These are phyloP conservation scores for Anguilla rostrata DNA, from an alignment of 2,113 vertebrate species.

Conservation along the genomic window DNA sequence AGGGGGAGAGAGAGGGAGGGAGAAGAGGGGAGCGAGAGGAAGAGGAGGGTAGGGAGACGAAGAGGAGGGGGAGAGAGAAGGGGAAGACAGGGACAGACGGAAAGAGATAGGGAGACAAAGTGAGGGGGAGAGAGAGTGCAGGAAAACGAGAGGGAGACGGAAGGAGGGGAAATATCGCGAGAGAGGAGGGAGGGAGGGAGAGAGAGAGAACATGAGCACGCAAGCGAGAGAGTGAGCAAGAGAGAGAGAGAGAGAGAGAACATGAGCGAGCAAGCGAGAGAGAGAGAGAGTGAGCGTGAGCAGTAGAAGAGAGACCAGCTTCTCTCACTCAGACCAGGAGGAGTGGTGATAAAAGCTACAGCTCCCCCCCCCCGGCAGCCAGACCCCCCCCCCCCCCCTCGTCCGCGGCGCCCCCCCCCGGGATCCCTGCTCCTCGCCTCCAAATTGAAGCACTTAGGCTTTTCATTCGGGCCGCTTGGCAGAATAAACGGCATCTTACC, in stretches of 20 bases:
- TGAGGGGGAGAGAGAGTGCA: background rate
- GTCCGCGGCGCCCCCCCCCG: background rate
- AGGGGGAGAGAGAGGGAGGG: background rate
- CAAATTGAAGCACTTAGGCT: conserved; percentile 8
- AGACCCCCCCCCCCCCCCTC: background rate
- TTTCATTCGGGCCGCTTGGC: background rate
- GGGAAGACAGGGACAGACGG: background rate
- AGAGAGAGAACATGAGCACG: background rate
- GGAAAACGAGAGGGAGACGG: background rate
- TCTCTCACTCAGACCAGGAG: background rate
- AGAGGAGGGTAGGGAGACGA: no score
- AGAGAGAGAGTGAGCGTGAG: background rate
- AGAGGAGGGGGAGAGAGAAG: no score
- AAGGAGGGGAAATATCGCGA: background rate
- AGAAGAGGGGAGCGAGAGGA: no score
- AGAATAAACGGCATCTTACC: background rate
- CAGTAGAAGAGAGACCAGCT: background rate
- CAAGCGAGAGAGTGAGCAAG: no score
- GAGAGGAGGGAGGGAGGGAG: background rate
- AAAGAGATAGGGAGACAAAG: background rate
- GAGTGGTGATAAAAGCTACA: background rate
- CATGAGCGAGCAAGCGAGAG: background rate
- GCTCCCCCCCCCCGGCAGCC: background rate
- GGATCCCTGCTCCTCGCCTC: background rate
- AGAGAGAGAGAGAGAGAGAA: background rate